These are phyloP conservation scores for Elymnias hypermnestra DNA, from an alignment of 1,140 invertebrate species.

Conservation along the genomic window DNA sequence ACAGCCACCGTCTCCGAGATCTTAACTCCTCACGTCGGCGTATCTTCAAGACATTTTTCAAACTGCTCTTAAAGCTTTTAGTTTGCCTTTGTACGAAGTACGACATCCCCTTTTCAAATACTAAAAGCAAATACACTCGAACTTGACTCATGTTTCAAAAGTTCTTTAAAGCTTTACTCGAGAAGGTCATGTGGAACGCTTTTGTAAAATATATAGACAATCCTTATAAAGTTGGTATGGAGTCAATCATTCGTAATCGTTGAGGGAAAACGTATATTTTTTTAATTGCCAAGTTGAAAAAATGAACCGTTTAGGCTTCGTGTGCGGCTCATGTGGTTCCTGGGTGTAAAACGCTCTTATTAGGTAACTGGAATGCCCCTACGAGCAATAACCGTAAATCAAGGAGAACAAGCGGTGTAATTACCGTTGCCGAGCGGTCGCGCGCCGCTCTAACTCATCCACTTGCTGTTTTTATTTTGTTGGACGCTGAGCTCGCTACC, in stretches of 20 bases:
- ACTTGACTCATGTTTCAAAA: conserved; percentile 3
- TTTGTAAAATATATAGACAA: neutral
- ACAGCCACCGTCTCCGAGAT: conserved; percentile 40
- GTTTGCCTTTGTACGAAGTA: conserved; percentile 22
- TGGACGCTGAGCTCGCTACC: conserved; percentile 54
- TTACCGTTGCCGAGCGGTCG: conserved; percentile 69
- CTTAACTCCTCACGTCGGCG: conserved; percentile 61
- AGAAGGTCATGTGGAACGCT: neutral
- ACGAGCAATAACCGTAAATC: conserved; percentile 75
- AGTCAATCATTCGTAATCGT: conserved; percentile 59
- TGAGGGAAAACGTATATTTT: conserved; percentile 49
- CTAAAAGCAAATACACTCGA: conserved; percentile 8
- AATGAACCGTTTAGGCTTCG: conserved; percentile 48
- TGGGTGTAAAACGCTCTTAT: conserved; percentile 73
- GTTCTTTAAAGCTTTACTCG: neutral
- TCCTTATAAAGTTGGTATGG: conserved; percentile 1
- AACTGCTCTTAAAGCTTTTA: conserved; percentile 35
- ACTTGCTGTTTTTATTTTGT: conserved; percentile 72
- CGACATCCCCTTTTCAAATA: conserved; percentile 3
- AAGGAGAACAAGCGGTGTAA: conserved; percentile 73
- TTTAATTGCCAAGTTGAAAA: conserved; percentile 66
- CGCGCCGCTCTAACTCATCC: conserved; percentile 72
- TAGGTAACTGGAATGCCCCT: conserved; percentile 72
- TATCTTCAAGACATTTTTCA: conserved; percentile 61
- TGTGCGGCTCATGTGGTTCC: conserved; percentile 62